Base-by-base conservation (phyloP, 2,113 vertebrate species). In the Diphyllodes magnificus region DNA sequence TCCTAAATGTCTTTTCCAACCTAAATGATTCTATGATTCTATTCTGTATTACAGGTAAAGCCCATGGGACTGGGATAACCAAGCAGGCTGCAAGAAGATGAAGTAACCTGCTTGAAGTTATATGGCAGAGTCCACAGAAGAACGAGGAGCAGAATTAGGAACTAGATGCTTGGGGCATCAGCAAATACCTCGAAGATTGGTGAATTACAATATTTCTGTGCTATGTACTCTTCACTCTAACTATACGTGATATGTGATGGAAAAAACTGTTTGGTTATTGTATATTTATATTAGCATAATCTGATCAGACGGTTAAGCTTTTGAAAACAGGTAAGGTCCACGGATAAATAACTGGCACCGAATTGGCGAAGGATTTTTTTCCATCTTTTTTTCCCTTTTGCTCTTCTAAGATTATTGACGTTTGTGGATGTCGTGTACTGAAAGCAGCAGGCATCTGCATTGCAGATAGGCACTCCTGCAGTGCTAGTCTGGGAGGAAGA, bases 391-490 rank as follows among this genome's bases (percentile, higher is more conserved):
- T 7, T 4, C 15, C 4, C 3, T 2, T 28, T 20, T 19, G 11
- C 6, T 27, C 9, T 56, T 70, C 40, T 78, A 50, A 86, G 75
- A 92, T 82, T 85, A 87, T 88, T 95, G 96, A 83, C 31, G 22
- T 92, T 90, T 93, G 76, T 91, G 70, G 50, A 80, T 79, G 75
- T 80, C 77, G 92, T 23, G 9, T 65, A 53, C 51, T 65, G 85
- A 92, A 93, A 95, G 71, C 94, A 90, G 90, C 80, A 92, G 95
- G 91, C 79, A 95, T 93, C 92, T 95, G 94, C 94, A 96, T 94
- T 96, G 94, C 93, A 96, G 95, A 95, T 77, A 96, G 82, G 88
- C 75, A 39, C 61, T 94, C 86, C 92, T 91, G 94, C 94, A 96
- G 91, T 90, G 94, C 77, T 95, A 95, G 86, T 94, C 93, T 89